Evolutionary conservation across 2,888 invertebrate genomes (phyloP).

Genomic region (Pachydiplax longipennis): DNA sequence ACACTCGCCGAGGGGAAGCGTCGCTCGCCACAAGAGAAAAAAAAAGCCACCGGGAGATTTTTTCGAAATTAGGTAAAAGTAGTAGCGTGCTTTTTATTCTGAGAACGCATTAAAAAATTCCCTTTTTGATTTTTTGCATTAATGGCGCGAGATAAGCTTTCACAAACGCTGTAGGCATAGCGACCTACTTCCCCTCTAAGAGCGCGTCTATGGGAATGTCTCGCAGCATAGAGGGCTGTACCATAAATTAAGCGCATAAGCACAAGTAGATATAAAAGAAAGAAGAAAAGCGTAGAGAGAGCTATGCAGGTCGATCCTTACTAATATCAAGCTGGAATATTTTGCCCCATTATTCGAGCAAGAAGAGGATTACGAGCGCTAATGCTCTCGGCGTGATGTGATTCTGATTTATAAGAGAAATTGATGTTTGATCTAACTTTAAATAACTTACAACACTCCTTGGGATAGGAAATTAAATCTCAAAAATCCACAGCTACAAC

Average conservation of each 20-base stretch:
- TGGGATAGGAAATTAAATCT: background rate
- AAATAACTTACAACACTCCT: background rate
- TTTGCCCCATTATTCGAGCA: too few relatives aligned
- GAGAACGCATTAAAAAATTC: background rate
- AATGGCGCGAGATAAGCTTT: constrained; percentile 27
- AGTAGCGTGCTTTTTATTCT: background rate
- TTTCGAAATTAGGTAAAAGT: background rate
- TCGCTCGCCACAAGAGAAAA: background rate
- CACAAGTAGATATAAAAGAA: constrained; percentile 9
- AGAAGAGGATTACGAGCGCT: too few relatives aligned
- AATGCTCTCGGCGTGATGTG: too few relatives aligned
- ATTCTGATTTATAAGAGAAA: background rate
- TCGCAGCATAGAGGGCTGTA: background rate
- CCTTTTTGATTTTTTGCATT: constrained; percentile 31
- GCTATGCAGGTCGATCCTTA: too few relatives aligned
- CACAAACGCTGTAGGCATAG: constrained; percentile 23
- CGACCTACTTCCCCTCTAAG: constrained; percentile 25
- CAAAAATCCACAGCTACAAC: background rate
- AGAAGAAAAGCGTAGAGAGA: background rate
- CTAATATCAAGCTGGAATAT: too few relatives aligned
- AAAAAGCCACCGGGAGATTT: background rate
- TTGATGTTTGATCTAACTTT: background rate
- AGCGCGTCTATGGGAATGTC: background rate
- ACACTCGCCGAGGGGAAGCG: background rate
- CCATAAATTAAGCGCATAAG: constrained; percentile 29